Evolutionary conservation across 1,140 invertebrate species (phyloP).

Genomic region (Drosophila guanche): DNA sequence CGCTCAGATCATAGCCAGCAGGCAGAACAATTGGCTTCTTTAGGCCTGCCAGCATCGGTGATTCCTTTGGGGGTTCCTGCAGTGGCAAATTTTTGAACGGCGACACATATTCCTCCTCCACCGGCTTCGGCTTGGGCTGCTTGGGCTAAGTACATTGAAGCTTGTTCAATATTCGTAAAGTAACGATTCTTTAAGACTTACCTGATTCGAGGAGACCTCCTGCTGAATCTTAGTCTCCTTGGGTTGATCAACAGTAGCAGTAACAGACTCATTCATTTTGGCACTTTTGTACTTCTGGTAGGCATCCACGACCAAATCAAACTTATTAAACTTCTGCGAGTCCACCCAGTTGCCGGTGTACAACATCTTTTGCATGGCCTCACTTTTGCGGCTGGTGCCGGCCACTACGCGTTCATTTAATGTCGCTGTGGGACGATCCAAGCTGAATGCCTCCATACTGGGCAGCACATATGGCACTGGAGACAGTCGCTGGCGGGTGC

Average conservation of each 20-base stretch:
- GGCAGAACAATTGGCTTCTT: conserved; percentile 29
- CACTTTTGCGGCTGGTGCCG: not conserved
- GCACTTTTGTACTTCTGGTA: conserved; percentile 5
- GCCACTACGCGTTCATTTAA: not conserved
- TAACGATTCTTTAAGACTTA: no score
- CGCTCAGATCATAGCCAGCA: conserved; percentile 49
- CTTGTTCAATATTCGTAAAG: no score
- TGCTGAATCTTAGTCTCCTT: not conserved
- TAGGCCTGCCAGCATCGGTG: not conserved
- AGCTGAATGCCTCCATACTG: conserved; percentile 13
- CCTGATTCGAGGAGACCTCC: no score
- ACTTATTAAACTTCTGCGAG: conserved; percentile 18
- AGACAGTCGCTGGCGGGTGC: no score
- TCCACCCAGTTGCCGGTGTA: conserved; percentile 59
- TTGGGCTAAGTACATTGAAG: no score
- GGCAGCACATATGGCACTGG: conserved; percentile 3
- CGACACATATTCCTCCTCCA: conserved; percentile 40
- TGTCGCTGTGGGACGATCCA: not conserved
- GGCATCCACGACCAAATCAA: conserved; percentile 33
- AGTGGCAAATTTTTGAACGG: conserved; percentile 25
- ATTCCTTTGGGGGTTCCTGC: not conserved
- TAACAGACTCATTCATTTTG: not conserved
- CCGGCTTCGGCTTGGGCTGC: not conserved
- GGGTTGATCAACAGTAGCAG: no score
- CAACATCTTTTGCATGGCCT: conserved; percentile 25